Evolutionary conservation across 2,797 vertebrate species (phyloP).

Genomic region (Petrocephalus sullivani): DNA sequence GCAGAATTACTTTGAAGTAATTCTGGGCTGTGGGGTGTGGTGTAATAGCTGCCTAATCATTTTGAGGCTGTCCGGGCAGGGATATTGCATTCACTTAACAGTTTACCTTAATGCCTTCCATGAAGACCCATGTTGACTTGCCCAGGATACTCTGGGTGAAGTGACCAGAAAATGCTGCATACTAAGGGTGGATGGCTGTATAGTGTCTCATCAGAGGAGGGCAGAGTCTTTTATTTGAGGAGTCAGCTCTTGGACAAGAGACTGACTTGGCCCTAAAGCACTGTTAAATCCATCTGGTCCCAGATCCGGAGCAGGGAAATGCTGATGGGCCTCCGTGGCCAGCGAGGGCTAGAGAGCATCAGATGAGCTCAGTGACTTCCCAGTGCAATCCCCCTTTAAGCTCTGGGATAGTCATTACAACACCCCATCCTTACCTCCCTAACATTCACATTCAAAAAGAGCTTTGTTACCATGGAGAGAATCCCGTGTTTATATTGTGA

Average conservation of each 20-base stretch:
- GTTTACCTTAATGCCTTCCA: neutral
- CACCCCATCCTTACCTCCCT: neutral
- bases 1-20: neutral
- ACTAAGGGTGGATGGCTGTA: neutral
- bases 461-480: neutral
- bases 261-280: neutral
- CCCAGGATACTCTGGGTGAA: neutral
- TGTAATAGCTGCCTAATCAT: neutral
- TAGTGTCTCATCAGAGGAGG: neutral
- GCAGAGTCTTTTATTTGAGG: neutral
- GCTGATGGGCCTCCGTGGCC: neutral
- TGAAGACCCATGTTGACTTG: neutral
- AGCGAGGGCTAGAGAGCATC: neutral
- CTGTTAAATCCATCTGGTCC: constrained; percentile 10
- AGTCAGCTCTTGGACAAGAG: constrained; percentile 11
- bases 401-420: constrained; percentile 16
- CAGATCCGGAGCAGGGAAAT: neutral
- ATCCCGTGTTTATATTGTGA: neutral
- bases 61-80: neutral
- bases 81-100: neutral
- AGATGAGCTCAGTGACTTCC: neutral
- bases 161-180: neutral
- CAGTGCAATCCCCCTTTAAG: neutral
- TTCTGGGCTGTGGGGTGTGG: neutral
- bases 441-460: neutral